Base-by-base conservation (phyloP, 2,888 invertebrate species). In the Noctua janthina region DNA sequence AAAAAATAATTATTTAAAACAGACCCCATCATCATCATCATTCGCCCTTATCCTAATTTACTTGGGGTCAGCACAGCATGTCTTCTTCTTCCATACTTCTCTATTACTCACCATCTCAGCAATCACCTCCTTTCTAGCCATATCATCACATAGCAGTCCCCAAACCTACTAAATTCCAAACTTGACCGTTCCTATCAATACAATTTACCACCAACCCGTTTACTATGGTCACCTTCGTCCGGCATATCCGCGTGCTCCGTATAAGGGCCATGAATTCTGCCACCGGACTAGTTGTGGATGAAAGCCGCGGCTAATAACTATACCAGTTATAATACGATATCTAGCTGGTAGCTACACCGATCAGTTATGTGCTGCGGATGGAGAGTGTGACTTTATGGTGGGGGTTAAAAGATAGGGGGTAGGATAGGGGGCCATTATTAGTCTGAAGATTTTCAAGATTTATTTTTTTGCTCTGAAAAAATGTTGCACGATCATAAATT, bases 281-380 rank as follows among this genome's bases (percentile, higher is more conserved):
- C 92, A 94, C 94, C 92, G 93, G 91, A 92, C 94, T 92, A 94
- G 94, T 94, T 95, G 92, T 89, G 90, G 93, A 94, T 93, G 95
- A 96, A 95, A 95, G 95, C 94, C 89, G 92, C 91, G 69, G 92
- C 94, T 95, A 94, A 95, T 95, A 95, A 93, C 94, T 91, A 93
- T 89, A 91, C 89, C 84, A 80, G 89, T 90, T 87, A 85, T 87
- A 87, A 86, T 87, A 80, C 78, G 80, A 85, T 89, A 86, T 79
- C 85, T 90, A 80, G 74, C 35, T 84, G 73, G 81, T 87, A 81
- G 73, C 35, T 82, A 77, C 72, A 79, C 76, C 76, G 81, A 85
- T 85, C 90, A 74, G 78, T 74, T 84, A 84, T 84, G 76, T 82
- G 64, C 29, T 46, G 20, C n/a, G 69, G 76, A 74, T 68, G 66